Percentiles rank a stretch among this genome's conserved stretches.
Evolutionary conservation across 2,113 vertebrate genomes (phyloP).

Genomic region (Boleophthalmus pectinirostris): DNA sequence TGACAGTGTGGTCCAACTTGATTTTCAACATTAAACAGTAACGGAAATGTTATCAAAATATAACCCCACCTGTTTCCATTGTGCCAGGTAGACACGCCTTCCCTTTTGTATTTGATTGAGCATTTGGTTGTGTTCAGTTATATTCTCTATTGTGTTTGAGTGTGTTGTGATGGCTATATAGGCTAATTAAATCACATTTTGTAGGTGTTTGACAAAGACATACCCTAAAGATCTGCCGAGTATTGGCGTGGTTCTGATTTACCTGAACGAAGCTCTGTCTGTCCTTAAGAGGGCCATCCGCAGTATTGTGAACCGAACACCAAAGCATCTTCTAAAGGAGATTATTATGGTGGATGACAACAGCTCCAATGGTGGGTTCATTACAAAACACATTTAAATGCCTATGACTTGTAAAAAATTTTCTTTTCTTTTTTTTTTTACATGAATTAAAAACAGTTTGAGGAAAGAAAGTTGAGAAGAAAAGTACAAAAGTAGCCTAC

Average conservation of each 20-base stretch:
- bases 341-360: constrained; percentile 83
- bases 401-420: background rate
- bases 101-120: background rate
- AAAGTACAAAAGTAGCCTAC: no score
- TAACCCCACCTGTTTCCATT: background rate
- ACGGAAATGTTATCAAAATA: no score
- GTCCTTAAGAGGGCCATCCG: constrained; percentile 74
- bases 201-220: constrained; percentile 70
- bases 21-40: background rate
- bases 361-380: constrained; percentile 76
- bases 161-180: no score
- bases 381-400: background rate
- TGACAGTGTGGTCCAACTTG: background rate
- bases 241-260: constrained; percentile 79
- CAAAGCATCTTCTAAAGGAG: constrained; percentile 75
- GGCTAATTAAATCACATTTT: background rate
- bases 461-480: no score
- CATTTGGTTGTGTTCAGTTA: no score
- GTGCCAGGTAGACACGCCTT: background rate
- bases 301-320: constrained; percentile 76
- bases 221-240: constrained; percentile 76
- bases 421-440: no score
- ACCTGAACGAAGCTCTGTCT: constrained; percentile 80
- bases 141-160: no score
- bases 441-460: no score